A percentile compares a stretch with the other conserved stretches of the same genome.
phyloP scores from a whole-genome alignment of 2,888 invertebrate genomes.

The Hyles lineata region DNA sequence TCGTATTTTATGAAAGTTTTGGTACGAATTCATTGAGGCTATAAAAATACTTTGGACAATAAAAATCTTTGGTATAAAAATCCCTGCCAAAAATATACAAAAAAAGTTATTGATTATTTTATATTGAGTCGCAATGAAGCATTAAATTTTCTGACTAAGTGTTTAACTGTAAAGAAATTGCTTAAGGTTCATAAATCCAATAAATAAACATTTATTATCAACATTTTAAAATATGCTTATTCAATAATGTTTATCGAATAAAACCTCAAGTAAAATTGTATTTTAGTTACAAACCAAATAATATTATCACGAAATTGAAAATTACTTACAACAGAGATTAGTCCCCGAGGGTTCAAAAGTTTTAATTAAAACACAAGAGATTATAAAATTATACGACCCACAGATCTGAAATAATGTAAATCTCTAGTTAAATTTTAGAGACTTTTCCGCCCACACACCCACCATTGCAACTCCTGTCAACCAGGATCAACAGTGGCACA shows the following conservation, averaged over 20 bases:
- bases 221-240: too few relatives aligned
- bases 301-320: background rate
- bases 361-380: background rate
- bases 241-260: background rate
- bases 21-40: background rate
- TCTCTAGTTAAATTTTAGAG: background rate
- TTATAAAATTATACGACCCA: slow-evolving; percentile 4
- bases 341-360: background rate
- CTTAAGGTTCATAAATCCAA: too few relatives aligned
- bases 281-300: background rate
- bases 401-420: background rate
- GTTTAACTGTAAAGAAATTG: too few relatives aligned
- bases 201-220: too few relatives aligned
- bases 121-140: too few relatives aligned
- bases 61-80: background rate
- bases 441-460: too few relatives aligned
- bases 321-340: background rate
- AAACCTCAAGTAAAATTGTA: background rate
- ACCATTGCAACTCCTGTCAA: background rate
- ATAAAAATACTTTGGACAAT: background rate
- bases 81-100: too few relatives aligned
- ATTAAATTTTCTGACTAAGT: too few relatives aligned
- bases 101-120: too few relatives aligned
- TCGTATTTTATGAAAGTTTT: slow-evolving; percentile 2
- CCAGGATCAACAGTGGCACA: too few relatives aligned